Evolutionary conservation across 2,113 vertebrate species (phyloP), one percentile per base, ranked within the genome.

Genomic region (Tetrax tetrax): DNA sequence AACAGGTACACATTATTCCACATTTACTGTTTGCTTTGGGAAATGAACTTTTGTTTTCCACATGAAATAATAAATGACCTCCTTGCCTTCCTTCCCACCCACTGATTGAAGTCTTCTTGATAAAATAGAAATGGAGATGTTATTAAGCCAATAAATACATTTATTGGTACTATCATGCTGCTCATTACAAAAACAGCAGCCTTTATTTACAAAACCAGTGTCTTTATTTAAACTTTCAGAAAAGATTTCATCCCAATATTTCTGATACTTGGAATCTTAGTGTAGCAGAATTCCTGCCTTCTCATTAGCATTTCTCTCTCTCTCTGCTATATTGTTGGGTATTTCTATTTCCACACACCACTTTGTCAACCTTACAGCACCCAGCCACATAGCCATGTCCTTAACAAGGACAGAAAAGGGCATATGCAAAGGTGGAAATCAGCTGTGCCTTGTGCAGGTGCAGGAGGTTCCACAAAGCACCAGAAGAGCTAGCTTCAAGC

Each of bases 151-250:
- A 51, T 87, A 74, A 94, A 87, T 75, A 38, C 13, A 16, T 82
- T 79, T 87, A 88, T 56, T 83, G 38, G 70, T 85, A 22, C 35
- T 64, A 10, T 61, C 6, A 9, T 48, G 35, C 33, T 64, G 6
- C 22, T 95, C 14, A 33, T 85, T 87, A 60, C 45, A 89, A 57
- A 85, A n/a, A n/a, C n/a, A n/a, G n/a, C n/a, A n/a, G n/a, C n/a
- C n/a, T n/a, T n/a, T n/a, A n/a, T n/a, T n/a, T n/a, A n/a, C n/a
- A n/a, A n/a, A n/a, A n/a, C n/a, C n/a, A n/a, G 48, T 17, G 38
- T 85, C 57, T 79, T 66, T 18, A 12, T 23, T 51, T 41, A 84
- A 87, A 45, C 13, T 48, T 14, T 31, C 57, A 76, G 14, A 25
- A 43, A 43, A 43, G 41, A 43, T 43, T 43, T 43, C 31, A 53